These are phyloP conservation scores for Tetanocera ferruginea DNA, from an alignment of 2,888 invertebrate species.

Conservation along the genomic window DNA sequence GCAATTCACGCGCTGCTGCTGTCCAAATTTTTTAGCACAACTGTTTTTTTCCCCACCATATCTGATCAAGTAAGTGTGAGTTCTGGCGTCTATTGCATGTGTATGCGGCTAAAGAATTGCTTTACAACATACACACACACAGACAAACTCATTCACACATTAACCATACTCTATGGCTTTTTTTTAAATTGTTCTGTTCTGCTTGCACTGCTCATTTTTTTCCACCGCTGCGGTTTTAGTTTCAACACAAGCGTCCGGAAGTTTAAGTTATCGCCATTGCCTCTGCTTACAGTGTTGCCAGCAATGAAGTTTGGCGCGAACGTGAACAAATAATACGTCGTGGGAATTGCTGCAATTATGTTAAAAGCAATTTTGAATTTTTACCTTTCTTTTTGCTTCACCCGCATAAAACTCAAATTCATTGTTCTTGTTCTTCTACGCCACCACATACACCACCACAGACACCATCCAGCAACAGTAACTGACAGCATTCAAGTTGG, in stretches of 20 bases:
- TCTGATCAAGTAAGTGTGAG: no score
- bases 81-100: no score
- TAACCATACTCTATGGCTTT: not conserved
- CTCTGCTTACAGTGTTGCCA: not conserved
- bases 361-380: constrained; percentile 60
- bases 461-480: not conserved
- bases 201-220: not conserved
- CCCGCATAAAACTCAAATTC: not conserved
- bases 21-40: not conserved
- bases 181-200: not conserved
- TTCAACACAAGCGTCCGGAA: constrained; percentile 18
- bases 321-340: constrained; percentile 20
- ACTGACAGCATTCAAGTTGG: not conserved
- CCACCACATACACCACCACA: no score
- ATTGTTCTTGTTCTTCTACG: not conserved
- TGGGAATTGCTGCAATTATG: constrained; percentile 62
- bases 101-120: no score
- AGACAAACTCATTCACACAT: not conserved
- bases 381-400: not conserved
- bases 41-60: no score
- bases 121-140: not conserved
- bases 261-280: not conserved
- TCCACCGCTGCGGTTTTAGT: not conserved
- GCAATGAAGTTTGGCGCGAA: not conserved
- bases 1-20: not conserved